Evolutionary conservation across 2,113 vertebrate species (phyloP).

Genomic region (Chamaea fasciata): DNA sequence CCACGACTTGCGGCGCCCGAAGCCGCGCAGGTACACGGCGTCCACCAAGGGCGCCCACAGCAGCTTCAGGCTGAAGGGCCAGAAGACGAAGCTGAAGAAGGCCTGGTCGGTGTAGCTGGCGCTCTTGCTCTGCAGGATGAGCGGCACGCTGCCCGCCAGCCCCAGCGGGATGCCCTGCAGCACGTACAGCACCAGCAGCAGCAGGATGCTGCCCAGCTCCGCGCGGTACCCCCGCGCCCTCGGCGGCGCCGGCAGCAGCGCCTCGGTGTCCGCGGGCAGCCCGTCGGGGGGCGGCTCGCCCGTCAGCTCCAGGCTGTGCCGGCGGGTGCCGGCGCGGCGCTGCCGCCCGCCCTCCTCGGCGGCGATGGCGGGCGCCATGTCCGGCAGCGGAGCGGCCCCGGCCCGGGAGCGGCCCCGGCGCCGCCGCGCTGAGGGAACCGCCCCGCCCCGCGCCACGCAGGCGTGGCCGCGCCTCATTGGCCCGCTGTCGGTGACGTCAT

Average conservation of each 20-base stretch:
- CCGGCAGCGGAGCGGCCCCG: not conserved
- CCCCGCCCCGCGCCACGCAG: not conserved
- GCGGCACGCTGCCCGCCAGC: conserved; percentile 92
- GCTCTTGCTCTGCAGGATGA: conserved; percentile 90
- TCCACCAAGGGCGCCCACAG: conserved; percentile 96
- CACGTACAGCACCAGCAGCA: conserved; percentile 93
- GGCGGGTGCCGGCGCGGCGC: not conserved
- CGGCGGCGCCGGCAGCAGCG: conserved; percentile 54
- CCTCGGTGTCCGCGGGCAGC: conserved; percentile 57
- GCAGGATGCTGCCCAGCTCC: conserved; percentile 82
- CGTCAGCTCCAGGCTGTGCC: conserved; percentile 41
- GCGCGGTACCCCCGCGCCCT: conserved; percentile 57
- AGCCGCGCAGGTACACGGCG: conserved; percentile 84
- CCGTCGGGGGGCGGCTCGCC: conserved; percentile 18
- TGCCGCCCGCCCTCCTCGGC: not conserved
- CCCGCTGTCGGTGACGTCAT: accelerated
- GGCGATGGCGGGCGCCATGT: not conserved
- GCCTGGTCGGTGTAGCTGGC: conserved; percentile 96
- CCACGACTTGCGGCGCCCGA: conserved; percentile 97
- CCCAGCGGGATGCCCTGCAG: conserved; percentile 96
- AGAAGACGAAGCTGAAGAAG: conserved; percentile 97
- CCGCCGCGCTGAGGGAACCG: not conserved
- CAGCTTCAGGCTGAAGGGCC: conserved; percentile 97
- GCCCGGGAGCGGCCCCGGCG: not conserved
- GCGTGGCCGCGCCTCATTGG: not conserved